Evolutionary conservation across 1,140 invertebrate genomes (phyloP), one percentile per base, ranked within the genome.

Genomic region (Lordiphosa clarofinis): DNA sequence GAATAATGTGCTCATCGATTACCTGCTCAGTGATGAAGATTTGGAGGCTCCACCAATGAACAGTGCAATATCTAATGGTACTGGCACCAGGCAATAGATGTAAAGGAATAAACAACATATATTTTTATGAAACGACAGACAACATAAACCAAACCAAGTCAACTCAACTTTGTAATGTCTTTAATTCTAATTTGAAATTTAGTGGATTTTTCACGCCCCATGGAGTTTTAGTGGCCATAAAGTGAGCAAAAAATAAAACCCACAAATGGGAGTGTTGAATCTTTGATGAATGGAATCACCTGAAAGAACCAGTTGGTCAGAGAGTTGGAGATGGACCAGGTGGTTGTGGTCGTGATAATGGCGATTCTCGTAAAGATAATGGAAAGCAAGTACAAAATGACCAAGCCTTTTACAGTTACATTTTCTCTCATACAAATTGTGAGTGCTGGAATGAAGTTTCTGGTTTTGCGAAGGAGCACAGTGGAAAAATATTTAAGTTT

Each of bases 181-280:
- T 31, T 31, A 46, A 46, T 46, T 28, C 43, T 46, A 46, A 46
- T 33, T 63, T 70, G 53, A 37, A 65, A 60, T 67, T 63, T 63
- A 81, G 40, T 67, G 33, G 15, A 38, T 42, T 35, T 43, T 58
- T 64, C 42, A 73, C 36, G 43, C 62, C 44, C 19, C 48, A 56
- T 50, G 75, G 71, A 60, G 76, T 60, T 73, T 40, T 43, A n/a
- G 31, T 31, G 36, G 24, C 31, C 50, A 67, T 81, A 81, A 79
- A 74, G 33, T 64, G 50, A 3, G 39, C 44, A 59, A 58, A 67
- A 65, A 31, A 31, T 6, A 8, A 7, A 57, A 40, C 50, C 21
- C 55, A 47, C 33, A 43, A 15, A 42, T 28, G 53, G 21, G 36
- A 15, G 36, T 24, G 54, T 55, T 71, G 28, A 8, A 31, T 31